These are phyloP conservation scores for Philopedon plagiatum DNA, from an alignment of 2,888 invertebrate species.

Conservation along the genomic window DNA sequence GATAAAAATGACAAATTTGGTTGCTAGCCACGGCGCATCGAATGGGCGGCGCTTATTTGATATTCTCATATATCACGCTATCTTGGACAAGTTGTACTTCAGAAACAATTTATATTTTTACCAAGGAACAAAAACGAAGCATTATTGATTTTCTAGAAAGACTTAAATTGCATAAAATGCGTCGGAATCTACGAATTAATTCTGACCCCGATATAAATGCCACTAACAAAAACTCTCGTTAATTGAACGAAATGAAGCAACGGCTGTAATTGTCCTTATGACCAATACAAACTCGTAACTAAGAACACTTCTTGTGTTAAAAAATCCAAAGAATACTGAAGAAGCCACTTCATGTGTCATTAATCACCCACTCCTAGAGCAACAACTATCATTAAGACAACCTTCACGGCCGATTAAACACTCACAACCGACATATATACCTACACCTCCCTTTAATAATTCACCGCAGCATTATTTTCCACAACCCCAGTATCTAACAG, in stretches of 20 bases:
- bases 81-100: no score
- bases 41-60: no score
- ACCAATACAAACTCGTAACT: not conserved
- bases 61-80: no score
- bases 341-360: not conserved
- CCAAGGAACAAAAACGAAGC: constrained; percentile 16
- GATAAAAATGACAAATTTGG: no score
- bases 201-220: not conserved
- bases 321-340: constrained; percentile 6
- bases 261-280: constrained; percentile 8
- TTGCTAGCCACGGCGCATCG: no score
- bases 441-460: not conserved
- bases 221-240: not conserved
- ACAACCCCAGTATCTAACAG: not conserved
- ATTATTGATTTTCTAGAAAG: constrained; percentile 26
- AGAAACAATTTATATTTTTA: constrained; percentile 29
- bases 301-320: constrained; percentile 16
- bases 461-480: not conserved
- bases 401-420: not conserved
- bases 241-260: constrained; percentile 11
- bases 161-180: constrained; percentile 28
- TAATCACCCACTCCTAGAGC: constrained; percentile 8
- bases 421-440: not conserved
- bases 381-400: constrained; percentile 4
- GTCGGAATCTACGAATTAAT: constrained; percentile 10